Evolutionary conservation across 2,113 vertebrate genomes (phyloP).

Genomic region (Podarcis muralis): DNA sequence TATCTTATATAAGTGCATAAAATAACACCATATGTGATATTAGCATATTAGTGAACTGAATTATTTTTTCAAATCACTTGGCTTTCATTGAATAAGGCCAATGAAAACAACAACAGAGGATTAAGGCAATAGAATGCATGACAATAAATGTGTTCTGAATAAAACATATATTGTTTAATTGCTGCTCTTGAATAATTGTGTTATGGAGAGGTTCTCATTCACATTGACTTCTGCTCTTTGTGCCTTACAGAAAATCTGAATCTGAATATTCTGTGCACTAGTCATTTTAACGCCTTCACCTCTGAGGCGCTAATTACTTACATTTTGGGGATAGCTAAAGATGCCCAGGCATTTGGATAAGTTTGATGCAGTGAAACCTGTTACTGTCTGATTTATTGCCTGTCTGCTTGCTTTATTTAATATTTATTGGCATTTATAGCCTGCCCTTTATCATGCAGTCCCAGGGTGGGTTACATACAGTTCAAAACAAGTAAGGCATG

Average conservation of each 20-base stretch:
- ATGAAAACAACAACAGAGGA: not conserved
- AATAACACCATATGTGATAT: not conserved
- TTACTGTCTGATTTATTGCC: too few relatives aligned
- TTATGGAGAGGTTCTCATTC: not conserved
- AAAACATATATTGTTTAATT: not conserved
- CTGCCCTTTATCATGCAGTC: too few relatives aligned
- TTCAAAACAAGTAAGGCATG: too few relatives aligned
- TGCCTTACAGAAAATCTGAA: not conserved
- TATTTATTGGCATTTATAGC: too few relatives aligned
- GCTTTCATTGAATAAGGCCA: not conserved
- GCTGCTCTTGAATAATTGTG: not conserved
- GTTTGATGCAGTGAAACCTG: too few relatives aligned
- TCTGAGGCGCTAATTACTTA: too few relatives aligned
- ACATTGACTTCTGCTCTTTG: not conserved
- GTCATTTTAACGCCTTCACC: too few relatives aligned
- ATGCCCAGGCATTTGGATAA: too few relatives aligned
- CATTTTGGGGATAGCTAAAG: too few relatives aligned
- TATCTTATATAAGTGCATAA: not conserved
- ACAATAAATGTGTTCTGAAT: not conserved
- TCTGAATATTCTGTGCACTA: not conserved
- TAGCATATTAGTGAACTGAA: not conserved
- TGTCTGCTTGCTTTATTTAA: too few relatives aligned
- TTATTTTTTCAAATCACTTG: not conserved
- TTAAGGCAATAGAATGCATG: not conserved
- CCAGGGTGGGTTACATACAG: too few relatives aligned